phyloP scores from a whole-genome alignment of 2,888 invertebrate genomes.

The Andrena minutula region DNA sequence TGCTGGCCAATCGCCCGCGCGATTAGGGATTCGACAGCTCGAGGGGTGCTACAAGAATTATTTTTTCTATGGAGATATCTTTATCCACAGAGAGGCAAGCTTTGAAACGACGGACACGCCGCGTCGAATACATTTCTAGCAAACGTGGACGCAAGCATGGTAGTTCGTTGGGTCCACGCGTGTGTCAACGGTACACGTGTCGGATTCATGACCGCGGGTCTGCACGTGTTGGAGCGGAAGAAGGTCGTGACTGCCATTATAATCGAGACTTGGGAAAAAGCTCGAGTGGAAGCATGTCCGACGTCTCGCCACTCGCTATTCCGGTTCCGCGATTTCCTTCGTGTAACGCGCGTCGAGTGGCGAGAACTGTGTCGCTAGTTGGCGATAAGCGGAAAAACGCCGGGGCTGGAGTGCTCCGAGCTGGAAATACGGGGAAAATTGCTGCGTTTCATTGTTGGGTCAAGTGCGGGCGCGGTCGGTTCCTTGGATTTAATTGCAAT shows the following conservation, averaged over 20 bases:
- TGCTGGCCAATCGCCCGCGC: too few species aligned
- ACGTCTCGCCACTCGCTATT: constrained; percentile 2
- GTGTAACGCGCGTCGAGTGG: neutral
- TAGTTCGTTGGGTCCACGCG: constrained; percentile 6
- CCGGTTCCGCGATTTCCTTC: neutral
- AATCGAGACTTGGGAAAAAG: constrained; percentile 33
- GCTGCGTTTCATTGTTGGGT: constrained; percentile 30
- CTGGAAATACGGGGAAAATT: constrained; percentile 21
- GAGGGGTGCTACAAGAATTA: too few species aligned
- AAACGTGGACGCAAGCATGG: constrained; percentile 26
- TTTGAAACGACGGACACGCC: constrained; percentile 68
- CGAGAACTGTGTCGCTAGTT: constrained; percentile 14
- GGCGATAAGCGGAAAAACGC: neutral
- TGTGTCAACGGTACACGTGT: constrained; percentile 19
- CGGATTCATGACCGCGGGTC: constrained; percentile 33
- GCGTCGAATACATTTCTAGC: constrained; percentile 73
- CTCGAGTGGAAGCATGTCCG: constrained; percentile 13
- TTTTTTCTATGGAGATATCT: too few species aligned
- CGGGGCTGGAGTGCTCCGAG: neutral
- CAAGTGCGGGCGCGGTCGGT: constrained; percentile 30
- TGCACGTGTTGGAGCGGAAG: constrained; percentile 35
- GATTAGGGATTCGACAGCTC: too few species aligned
- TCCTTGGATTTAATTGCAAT: constrained; percentile 18
- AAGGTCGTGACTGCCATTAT: constrained; percentile 56
- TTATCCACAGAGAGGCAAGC: constrained; percentile 38